Conservation (phyloP, 2,888 invertebrate genomes). For the Tetragnatha montana region DNA sequence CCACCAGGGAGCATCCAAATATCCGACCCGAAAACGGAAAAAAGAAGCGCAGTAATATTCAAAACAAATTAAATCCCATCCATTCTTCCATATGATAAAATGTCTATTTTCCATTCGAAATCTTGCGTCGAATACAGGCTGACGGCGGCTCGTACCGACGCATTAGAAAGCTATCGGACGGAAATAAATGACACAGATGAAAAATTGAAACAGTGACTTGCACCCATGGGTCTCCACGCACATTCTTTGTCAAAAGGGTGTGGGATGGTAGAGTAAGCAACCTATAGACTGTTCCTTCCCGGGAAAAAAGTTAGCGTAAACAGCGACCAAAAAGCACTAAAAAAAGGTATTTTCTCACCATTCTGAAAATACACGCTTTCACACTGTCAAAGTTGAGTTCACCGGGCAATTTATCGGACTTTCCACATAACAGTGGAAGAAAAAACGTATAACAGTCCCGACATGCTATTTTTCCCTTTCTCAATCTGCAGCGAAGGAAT, state of each 20-base stretch:
- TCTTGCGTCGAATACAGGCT: constrained; percentile 15
- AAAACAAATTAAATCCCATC: too few relatives aligned
- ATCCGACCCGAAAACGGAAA: too few relatives aligned
- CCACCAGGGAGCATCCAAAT: too few relatives aligned
- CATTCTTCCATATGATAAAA: not conserved
- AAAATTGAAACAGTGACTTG: constrained; percentile 51
- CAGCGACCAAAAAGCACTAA: constrained; percentile 61
- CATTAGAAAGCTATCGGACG: constrained; percentile 21
- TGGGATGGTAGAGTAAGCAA: constrained; percentile 41
- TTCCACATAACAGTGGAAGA: constrained; percentile 66
- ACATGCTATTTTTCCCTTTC: constrained; percentile 71
- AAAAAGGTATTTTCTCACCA: constrained; percentile 68
- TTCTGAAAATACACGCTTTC: constrained; percentile 70
- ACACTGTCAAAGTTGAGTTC: constrained; percentile 71
- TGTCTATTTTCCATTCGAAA: constrained; percentile 7
- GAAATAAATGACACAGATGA: constrained; percentile 33
- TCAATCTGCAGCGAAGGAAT: constrained; percentile 67
- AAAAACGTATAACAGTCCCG: constrained; percentile 67
- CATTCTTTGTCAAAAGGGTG: constrained; percentile 21
- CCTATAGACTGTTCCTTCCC: constrained; percentile 43
- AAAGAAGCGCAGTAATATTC: too few relatives aligned
- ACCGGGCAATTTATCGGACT: constrained; percentile 71
- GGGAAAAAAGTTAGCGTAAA: constrained; percentile 53
- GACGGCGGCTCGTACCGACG: constrained; percentile 9
- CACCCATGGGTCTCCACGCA: constrained; percentile 38